phyloP scores from a whole-genome alignment of 2,113 vertebrate species.

The Laticauda colubrina region DNA sequence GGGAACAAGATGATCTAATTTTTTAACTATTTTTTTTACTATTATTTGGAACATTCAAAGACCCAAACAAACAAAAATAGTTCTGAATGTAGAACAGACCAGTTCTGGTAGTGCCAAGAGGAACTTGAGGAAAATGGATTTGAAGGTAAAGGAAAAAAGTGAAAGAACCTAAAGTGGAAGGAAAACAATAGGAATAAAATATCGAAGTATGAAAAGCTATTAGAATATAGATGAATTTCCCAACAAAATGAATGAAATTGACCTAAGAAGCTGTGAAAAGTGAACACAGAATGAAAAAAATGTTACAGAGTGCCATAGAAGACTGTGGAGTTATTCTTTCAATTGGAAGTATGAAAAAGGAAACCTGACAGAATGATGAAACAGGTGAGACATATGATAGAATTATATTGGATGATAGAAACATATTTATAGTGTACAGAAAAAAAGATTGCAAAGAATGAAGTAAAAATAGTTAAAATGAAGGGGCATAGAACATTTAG shows the following conservation, averaged over 20 bases:
- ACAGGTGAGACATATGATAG: neutral
- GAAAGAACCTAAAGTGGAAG: neutral
- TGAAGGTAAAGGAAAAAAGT: neutral
- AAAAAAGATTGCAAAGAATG: neutral
- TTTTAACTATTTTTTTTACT: neutral
- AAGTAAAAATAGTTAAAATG: neutral
- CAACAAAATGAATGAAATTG: neutral
- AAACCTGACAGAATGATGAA: neutral
- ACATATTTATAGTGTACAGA: neutral
- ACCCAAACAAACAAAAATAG: neutral
- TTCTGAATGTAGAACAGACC: neutral
- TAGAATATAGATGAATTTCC: neutral
- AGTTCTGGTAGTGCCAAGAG: neutral
- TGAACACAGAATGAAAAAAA: neutral
- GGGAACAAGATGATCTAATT: neutral
- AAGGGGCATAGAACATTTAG: neutral
- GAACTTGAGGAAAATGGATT: neutral
- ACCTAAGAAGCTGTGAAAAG: neutral
- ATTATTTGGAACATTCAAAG: neutral
- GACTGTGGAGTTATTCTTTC: neutral
- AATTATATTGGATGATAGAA: neutral
- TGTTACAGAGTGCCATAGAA: neutral
- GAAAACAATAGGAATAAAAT: neutral
- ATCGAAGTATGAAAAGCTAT: neutral
- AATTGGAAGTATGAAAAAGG: neutral